A percentile compares a stretch with the other conserved stretches of the same genome.
phyloP scores from a whole-genome alignment of 2,113 vertebrate species.

The Pachycephala philippinensis region DNA sequence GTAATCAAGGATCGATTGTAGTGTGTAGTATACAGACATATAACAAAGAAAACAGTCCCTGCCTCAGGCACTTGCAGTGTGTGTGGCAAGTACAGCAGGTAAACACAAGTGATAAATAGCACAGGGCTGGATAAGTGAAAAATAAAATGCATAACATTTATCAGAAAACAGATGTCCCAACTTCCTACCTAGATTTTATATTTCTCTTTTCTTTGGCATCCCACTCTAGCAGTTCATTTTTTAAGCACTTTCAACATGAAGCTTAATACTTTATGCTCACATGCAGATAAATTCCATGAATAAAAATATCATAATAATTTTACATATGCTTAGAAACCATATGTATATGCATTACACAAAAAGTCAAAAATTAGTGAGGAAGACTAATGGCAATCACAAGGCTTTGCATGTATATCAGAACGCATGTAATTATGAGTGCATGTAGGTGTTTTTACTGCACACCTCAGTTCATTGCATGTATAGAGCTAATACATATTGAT shows the following conservation, averaged over 20 bases:
- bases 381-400: background rate
- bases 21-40: background rate
- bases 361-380: background rate
- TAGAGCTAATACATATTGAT: background rate
- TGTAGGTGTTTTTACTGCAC: background rate
- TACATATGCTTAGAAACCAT: background rate
- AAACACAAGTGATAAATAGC: constrained; percentile 9
- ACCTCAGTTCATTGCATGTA: background rate
- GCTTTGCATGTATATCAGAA: background rate
- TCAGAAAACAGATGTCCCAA: background rate
- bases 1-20: background rate
- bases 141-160: background rate
- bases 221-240: background rate
- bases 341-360: background rate
- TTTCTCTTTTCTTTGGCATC: background rate
- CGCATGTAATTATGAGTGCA: background rate
- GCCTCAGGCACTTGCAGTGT: background rate
- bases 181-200: background rate
- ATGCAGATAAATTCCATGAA: background rate
- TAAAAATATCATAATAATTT: background rate
- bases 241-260: background rate
- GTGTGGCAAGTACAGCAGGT: background rate
- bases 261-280: background rate
- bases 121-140: background rate
- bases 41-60: constrained; percentile 25